Evolutionary conservation across 2,888 invertebrate species (phyloP), one percentile per base, ranked within the genome.

Genomic region (Cheilosia grossa): DNA sequence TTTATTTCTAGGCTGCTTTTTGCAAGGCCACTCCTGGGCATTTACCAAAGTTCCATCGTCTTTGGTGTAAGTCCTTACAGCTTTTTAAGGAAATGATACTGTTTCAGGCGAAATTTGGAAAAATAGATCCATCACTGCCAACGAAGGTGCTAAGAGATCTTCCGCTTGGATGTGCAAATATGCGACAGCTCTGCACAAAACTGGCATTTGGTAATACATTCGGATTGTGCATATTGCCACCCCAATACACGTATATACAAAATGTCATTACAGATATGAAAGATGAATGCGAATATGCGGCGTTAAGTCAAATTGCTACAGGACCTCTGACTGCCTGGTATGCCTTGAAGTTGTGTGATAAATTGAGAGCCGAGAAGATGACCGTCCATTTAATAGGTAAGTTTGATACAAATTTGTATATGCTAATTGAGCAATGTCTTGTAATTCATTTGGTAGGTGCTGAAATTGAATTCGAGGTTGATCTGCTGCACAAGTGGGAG

Each of bases 391-490:
- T 91, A 40, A 91, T 91, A 67, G 91, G 90, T 89, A 79, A 24
- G 21, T 64, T 17, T 13, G 1, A 10, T 63, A 9, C 44, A 19
- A n/a, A 19, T 3, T 6, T 30, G 2, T 7, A 17, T 7, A 17
- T 37, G 4, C 2, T 47, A 6, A 19, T 17, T 15, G 1, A 44
- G 17, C 15, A 21, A 15, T 21, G 0, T 19, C 9, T 47, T 3
- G 0, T 0, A 51, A 51, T 6, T 1, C 1, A 4, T 7, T n/a
- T 24, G 0, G 58, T 6, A 30, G 95, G 95, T 0, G 95, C 95
- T 0, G 96, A 96, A 89, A 92, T 95, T 30, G 95, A 95, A 75
- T 96, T 95, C 88, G 96, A 96, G 90, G 95, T 95, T 0, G 94
- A 94, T 83, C 93, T 93, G 15, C 91, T 95, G 3, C 93, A 93